Base-by-base conservation (phyloP, 2,888 invertebrate genomes). In the Mimas tiliae region DNA sequence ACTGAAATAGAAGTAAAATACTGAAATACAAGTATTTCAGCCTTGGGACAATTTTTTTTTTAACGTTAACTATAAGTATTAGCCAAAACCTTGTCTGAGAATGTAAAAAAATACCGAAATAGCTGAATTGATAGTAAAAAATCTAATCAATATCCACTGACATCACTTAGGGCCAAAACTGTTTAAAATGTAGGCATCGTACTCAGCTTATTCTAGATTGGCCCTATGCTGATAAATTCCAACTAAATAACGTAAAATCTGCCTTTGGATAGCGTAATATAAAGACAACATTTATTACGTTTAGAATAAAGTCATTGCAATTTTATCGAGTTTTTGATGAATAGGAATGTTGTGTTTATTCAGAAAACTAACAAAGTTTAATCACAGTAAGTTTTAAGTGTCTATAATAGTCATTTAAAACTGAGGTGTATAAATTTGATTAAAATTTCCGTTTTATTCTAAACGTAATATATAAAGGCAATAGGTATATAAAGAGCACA, bases 211-310 rank as follows among this genome's bases (percentile, higher is more conserved):
- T 72, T 73, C 86, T 87, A 85, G 81, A 73, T 75, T 81, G 79
- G 81, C 84, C 85, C 82, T 80, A 80, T 70, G 67, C 87, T 89
- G 88, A 84, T 90, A 89, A 85, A 90, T 88, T 89, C 90, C 68
- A 88, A 89, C 90, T 90, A 91, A 90, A 87, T 72, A 80, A 69
- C 19, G 11, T 42, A 42, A 50, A 42, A 12, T 11, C 42, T 42
- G 58, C 58, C 38, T 3, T 42, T 58, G 1, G 42, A 42, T 19
- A 42, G 58, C 12, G 38, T 58, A 38, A 34, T 58, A 42, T 58
- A 58, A 21, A 19, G 58, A 58, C 42, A 19, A 6, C 19, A 58
- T 58, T 42, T 16, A 16, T 55, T 38, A 38, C 58, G 58, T 42
- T 58, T 16, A 19, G 6, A 58, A 58, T 58, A 58, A 58, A 58